A percentile compares a stretch with the other conserved stretches of the same genome.
phyloP scores from a whole-genome alignment of 2,888 invertebrate species.

The Melangyna quadrimaculata region DNA sequence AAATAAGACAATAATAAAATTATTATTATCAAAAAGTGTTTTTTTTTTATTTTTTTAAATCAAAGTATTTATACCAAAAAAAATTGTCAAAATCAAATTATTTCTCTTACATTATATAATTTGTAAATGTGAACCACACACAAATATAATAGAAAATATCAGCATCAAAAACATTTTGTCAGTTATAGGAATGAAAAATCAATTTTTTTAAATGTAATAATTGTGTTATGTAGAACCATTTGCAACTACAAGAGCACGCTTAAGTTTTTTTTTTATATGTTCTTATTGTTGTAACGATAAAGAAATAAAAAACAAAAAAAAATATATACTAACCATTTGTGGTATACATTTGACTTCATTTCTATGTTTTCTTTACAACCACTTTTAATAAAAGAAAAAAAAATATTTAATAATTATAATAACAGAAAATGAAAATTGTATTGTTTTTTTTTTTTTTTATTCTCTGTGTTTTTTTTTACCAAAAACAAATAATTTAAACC shows the following conservation, averaged over 20 bases:
- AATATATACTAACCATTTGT: conserved; percentile 62
- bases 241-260: conserved; percentile 68
- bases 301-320: conserved; percentile 52
- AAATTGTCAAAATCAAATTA: conserved; percentile 6
- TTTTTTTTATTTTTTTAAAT: conserved; percentile 16
- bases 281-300: conserved; percentile 70
- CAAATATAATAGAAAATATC: conserved; percentile 74
- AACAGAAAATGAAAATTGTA: conserved; percentile 34
- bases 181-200: conserved; percentile 77
- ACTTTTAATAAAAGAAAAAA: conserved; percentile 56
- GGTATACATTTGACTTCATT: conserved; percentile 47
- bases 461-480: conserved; percentile 53
- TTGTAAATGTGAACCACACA: conserved; percentile 52
- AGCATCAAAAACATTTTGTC: conserved; percentile 82
- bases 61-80: conserved; percentile 28
- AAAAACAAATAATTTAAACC: conserved; percentile 52
- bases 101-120: conserved; percentile 27
- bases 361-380: conserved; percentile 62
- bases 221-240: conserved; percentile 51
- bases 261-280: conserved; percentile 72
- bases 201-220: conserved; percentile 23
- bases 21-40: conserved; percentile 34
- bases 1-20: conserved; percentile 31
- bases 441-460: conserved; percentile 48
- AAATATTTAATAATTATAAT: conserved; percentile 39